These are phyloP conservation scores for Junonia oenone DNA, from an alignment of 2,888 invertebrate species.

Conservation along the genomic window DNA sequence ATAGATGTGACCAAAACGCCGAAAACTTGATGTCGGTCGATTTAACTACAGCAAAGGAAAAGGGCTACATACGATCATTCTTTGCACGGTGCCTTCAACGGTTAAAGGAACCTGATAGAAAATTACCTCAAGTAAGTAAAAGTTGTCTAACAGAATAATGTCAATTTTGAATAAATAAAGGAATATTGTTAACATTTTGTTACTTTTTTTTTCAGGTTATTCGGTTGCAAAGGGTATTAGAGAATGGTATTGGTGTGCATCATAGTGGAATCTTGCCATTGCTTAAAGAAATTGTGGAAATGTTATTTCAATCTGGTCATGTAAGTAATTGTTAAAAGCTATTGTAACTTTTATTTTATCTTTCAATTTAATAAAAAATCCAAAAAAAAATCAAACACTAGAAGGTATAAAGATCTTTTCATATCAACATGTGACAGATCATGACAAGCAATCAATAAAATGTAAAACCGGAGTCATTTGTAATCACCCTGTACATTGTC, in stretches of 20 bases:
- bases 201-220: slow-evolving; percentile 55
- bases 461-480: no score
- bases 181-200: neutral
- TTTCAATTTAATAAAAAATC: no score
- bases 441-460: no score
- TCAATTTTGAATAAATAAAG: neutral
- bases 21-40: slow-evolving; percentile 83
- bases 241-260: slow-evolving; percentile 96
- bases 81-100: slow-evolving; percentile 90
- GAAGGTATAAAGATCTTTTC: no score
- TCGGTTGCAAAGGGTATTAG: slow-evolving; percentile 63
- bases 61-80: slow-evolving; percentile 90
- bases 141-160: neutral
- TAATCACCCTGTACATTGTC: no score
- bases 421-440: no score
- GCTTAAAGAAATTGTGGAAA: slow-evolving; percentile 99
- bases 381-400: no score
- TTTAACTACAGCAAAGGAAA: slow-evolving; percentile 91
- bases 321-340: no score
- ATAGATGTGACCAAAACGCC: slow-evolving; percentile 80
- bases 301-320: slow-evolving; percentile 95
- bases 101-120: slow-evolving; percentile 91
- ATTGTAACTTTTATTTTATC: no score
- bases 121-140: slow-evolving; percentile 88
- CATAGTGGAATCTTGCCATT: slow-evolving; percentile 99